phyloP scores from a whole-genome alignment of 2,113 vertebrate genomes.

The Oncorhynchus gorbuscha region DNA sequence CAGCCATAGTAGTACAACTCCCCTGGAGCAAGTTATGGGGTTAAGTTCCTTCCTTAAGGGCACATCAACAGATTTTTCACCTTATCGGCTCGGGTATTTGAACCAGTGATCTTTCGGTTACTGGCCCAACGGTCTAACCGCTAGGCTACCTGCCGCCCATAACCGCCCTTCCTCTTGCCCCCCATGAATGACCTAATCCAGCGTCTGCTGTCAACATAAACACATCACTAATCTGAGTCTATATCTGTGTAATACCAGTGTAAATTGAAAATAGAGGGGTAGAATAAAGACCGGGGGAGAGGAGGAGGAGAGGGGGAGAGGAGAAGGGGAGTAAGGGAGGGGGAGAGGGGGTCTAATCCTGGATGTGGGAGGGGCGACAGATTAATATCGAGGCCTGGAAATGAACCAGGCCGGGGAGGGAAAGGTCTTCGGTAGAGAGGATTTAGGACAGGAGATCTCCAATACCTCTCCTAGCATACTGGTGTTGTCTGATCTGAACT shows the following conservation, averaged over 20 bases:
- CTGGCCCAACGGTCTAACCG: no score
- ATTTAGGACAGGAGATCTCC: neutral
- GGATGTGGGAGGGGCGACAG: constrained; percentile 18
- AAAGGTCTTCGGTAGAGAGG: neutral
- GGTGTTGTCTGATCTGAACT: no score
- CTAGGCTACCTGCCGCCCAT: neutral
- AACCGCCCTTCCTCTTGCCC: constrained; percentile 21
- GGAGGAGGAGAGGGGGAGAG: constrained; percentile 23
- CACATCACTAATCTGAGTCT: constrained; percentile 59
- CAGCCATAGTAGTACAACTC: neutral
- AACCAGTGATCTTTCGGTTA: no score
- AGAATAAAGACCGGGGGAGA: constrained; percentile 10
- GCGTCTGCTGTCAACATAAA: constrained; percentile 64
- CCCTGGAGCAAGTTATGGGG: neutral
- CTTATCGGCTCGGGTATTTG: no score
- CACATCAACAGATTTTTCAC: neutral
- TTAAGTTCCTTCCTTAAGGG: no score
- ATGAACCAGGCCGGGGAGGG: constrained; percentile 8
- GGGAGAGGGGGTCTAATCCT: constrained; percentile 21
- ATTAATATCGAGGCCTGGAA: constrained; percentile 48
- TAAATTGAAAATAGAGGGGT: constrained; percentile 45
- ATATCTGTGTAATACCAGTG: constrained; percentile 56
- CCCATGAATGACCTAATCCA: constrained; percentile 58
- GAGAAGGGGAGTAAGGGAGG: constrained; percentile 18
- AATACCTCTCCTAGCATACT: no score